Conservation (phyloP, 2,113 vertebrate genomes). For the Passer montanus region DNA sequence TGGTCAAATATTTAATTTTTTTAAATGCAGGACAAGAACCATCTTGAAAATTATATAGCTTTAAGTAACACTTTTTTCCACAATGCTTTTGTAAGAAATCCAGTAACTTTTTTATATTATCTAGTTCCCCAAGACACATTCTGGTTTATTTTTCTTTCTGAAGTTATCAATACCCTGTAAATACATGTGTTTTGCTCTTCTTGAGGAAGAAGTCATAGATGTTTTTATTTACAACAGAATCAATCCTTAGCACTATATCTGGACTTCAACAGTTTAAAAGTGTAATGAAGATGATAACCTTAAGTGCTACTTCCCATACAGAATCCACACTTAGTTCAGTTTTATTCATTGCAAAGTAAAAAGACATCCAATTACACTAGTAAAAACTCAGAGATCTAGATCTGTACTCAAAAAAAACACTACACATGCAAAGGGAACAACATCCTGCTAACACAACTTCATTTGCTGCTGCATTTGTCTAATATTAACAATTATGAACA, state of each 20-base stretch:
- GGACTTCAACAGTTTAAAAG: conserved; percentile 62
- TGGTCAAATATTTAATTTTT: background rate
- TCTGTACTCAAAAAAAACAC: conserved; percentile 69
- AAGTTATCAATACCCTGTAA: conserved; percentile 48
- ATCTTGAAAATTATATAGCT: background rate
- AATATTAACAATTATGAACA: conserved; percentile 99
- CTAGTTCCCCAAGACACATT: conserved; percentile 35
- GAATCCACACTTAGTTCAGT: conserved; percentile 70
- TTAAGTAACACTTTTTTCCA: background rate
- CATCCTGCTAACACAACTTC: conserved; percentile 83
- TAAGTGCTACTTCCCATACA: conserved; percentile 68
- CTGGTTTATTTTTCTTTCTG: background rate
- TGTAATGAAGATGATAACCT: conserved; percentile 61
- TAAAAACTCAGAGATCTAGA: conserved; percentile 70
- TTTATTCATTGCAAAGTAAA: conserved; percentile 79
- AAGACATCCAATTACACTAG: conserved; percentile 73
- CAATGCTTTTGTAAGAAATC: conserved; percentile 3
- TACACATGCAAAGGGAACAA: conserved; percentile 83
- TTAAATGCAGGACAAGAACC: conserved; percentile 25
- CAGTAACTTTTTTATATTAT: background rate
- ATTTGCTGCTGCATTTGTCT: conserved; percentile 85
- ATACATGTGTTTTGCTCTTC: conserved; percentile 53
- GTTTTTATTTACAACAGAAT: conserved; percentile 80
- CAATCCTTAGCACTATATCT: conserved; percentile 58
- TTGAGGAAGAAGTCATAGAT: conserved; percentile 62